Conservation (phyloP, 92 coral and sea anemone species). For the Galaxea fascicularis region DNA sequence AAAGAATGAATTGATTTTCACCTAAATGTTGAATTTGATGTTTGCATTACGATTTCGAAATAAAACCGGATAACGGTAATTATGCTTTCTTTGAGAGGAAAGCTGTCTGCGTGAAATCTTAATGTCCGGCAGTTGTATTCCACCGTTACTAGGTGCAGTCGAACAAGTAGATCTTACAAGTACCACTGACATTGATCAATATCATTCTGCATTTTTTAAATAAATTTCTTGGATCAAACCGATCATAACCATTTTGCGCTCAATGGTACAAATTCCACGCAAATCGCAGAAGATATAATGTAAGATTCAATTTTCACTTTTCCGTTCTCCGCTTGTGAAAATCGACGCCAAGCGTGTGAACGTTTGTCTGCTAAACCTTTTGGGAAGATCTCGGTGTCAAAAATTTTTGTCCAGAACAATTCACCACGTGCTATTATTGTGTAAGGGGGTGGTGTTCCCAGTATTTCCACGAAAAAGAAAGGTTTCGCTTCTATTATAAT, state of each 20-base stretch:
- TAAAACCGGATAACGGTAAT: background rate
- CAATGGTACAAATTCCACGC: background rate
- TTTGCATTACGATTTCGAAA: conserved; percentile 29
- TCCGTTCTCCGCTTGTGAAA: background rate
- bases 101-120: background rate
- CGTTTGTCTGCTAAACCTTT: conserved; percentile 6
- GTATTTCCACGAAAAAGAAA: conserved; percentile 15
- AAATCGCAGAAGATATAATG: background rate
- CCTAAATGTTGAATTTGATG: background rate
- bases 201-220: background rate
- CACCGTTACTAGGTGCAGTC: background rate
- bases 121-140: background rate
- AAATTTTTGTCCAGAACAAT: conserved; percentile 44
- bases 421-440: conserved; percentile 51
- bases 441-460: background rate
- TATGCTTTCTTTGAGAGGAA: background rate
- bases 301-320: background rate
- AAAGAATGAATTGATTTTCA: conserved; percentile 35
- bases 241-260: background rate
- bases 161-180: background rate
- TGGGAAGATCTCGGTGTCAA: conserved; percentile 19
- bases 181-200: background rate
- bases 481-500: conserved; percentile 21
- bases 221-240: background rate
- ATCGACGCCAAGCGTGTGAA: conserved; percentile 30